phyloP scores from a whole-genome alignment of 2,888 invertebrate species.

The Agrochola litura region DNA sequence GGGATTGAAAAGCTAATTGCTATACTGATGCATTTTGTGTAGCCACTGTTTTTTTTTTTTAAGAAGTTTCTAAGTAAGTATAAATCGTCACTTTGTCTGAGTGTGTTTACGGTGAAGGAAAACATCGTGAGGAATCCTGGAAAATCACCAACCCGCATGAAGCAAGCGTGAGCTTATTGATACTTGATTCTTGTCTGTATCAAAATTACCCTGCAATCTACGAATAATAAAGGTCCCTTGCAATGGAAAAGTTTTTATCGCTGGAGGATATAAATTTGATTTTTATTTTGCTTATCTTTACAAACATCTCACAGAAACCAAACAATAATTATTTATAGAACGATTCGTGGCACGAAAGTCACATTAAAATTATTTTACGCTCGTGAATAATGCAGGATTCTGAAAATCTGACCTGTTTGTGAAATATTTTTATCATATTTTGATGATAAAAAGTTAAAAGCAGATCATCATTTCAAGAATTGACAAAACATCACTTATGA shows the following conservation, averaged over 20 bases:
- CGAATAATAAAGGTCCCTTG: no score
- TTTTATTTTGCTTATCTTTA: conserved; percentile 1
- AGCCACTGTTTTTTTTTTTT: not conserved
- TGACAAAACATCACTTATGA: not conserved
- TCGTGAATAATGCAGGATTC: not conserved
- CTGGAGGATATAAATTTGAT: no score
- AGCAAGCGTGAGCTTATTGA: not conserved
- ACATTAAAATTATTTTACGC: not conserved
- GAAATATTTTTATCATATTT: no score
- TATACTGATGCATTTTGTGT: no score
- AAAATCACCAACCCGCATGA: not conserved
- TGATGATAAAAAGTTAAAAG: not conserved
- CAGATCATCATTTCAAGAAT: not conserved
- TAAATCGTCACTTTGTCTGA: not conserved
- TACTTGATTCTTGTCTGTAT: not conserved
- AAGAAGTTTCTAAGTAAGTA: not conserved
- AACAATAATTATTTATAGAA: not conserved
- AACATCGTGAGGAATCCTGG: not conserved
- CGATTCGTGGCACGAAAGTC: not conserved
- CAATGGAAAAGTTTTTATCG: not conserved
- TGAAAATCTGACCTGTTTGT: not conserved
- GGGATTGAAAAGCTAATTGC: no score
- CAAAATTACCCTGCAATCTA: not conserved
- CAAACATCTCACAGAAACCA: not conserved
- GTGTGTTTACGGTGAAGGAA: not conserved